These are phyloP conservation scores for Prosapia bicincta DNA, from an alignment of 2,888 invertebrate species.

Conservation along the genomic window DNA sequence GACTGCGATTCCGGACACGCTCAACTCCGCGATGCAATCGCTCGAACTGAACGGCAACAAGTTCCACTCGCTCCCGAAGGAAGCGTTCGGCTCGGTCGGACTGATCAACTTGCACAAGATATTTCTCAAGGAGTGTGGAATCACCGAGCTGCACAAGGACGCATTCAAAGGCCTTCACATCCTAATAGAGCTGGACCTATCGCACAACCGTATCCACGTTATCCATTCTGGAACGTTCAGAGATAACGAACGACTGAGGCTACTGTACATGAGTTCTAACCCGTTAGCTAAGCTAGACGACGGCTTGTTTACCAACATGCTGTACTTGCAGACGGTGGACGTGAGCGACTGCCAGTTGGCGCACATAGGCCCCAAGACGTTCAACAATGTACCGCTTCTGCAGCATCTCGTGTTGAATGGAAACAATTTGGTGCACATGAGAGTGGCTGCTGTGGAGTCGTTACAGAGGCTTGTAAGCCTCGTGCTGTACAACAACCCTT, in stretches of 20 bases:
- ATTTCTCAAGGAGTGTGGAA: slow-evolving; percentile 67
- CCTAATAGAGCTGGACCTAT: slow-evolving; percentile 67
- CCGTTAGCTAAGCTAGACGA: slow-evolving; percentile 67
- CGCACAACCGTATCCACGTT: slow-evolving; percentile 57
- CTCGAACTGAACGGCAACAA: slow-evolving; percentile 70
- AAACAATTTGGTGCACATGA: slow-evolving; percentile 61
- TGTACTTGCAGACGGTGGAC: slow-evolving; percentile 70
- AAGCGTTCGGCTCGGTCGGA: slow-evolving; percentile 65
- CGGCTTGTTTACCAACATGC: slow-evolving; percentile 70
- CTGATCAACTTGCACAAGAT: slow-evolving; percentile 80
- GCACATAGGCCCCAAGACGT: slow-evolving; percentile 65
- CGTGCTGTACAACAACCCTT: slow-evolving; percentile 75
- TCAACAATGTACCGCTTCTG: slow-evolving; percentile 64
- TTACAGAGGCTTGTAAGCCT: slow-evolving; percentile 67
- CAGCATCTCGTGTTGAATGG: slow-evolving; percentile 66
- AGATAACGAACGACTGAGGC: slow-evolving; percentile 66
- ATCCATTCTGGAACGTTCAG: slow-evolving; percentile 58
- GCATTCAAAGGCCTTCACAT: slow-evolving; percentile 65
- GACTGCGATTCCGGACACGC: slow-evolving; percentile 63
- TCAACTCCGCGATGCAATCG: slow-evolving; percentile 61
- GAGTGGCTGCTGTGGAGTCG: slow-evolving; percentile 59
- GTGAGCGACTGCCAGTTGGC: slow-evolving; percentile 72
- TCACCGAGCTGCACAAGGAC: slow-evolving; percentile 66
- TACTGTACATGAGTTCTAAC: slow-evolving; percentile 71
- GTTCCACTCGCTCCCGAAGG: slow-evolving; percentile 60